These are phyloP conservation scores for Cyanistes caeruleus DNA, from an alignment of 2,113 vertebrate species.

Conservation along the genomic window DNA sequence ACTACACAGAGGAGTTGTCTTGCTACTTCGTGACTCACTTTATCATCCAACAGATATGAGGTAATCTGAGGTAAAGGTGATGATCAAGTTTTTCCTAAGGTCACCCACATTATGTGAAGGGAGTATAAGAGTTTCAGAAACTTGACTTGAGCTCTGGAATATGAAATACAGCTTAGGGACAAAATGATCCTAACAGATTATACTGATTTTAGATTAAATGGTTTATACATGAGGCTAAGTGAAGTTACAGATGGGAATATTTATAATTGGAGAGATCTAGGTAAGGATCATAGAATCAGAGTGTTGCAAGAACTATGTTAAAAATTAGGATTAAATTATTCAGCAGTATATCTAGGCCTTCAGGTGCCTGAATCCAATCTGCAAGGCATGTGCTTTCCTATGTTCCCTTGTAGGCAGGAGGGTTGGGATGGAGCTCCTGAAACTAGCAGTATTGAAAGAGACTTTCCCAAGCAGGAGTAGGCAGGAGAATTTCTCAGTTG, in stretches of 20 bases:
- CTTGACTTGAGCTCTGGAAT: neutral
- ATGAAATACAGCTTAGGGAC: neutral
- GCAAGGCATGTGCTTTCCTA: neutral
- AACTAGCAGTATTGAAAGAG: constrained; percentile 20
- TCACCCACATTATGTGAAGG: neutral
- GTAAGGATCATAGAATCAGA: neutral
- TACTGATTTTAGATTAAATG: neutral
- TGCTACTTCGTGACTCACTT: neutral
- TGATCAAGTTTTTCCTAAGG: neutral
- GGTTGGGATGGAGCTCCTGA: constrained; percentile 34
- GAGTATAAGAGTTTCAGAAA: neutral
- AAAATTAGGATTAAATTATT: neutral
- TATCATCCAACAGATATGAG: neutral
- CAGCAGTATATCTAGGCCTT: neutral
- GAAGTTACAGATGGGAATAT: neutral
- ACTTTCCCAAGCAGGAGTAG: constrained; percentile 23
- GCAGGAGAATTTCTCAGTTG: neutral
- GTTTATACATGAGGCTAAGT: neutral
- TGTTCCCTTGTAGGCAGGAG: neutral
- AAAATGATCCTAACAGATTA: neutral
- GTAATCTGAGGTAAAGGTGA: neutral
- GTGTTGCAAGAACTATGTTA: neutral
- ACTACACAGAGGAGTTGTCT: neutral
- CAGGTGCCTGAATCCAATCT: neutral
- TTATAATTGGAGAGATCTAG: neutral